These are phyloP conservation scores for Setipinna tenuifilis DNA, from an alignment of 2,797 vertebrate species.

Conservation along the genomic window DNA sequence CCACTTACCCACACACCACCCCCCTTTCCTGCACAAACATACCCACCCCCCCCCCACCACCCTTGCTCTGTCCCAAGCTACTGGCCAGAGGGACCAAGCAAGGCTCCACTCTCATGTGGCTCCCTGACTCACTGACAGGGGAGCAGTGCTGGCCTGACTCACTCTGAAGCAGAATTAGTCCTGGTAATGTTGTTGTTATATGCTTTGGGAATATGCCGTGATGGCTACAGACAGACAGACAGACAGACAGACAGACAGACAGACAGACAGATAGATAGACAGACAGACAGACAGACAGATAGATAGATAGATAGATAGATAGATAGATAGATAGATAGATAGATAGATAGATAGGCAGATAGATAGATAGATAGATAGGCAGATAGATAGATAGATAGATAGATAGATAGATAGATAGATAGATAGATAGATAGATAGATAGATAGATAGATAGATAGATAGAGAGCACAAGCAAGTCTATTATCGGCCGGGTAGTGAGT, in stretches of 20 bases:
- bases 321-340: too few relatives aligned
- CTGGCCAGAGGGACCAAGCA: neutral
- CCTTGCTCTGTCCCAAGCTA: neutral
- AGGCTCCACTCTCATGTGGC: neutral
- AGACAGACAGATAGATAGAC: too few relatives aligned
- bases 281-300: too few relatives aligned
- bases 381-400: constrained; percentile 9
- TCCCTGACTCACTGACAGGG: neutral
- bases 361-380: neutral
- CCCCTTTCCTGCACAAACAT: too few relatives aligned
- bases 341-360: too few relatives aligned
- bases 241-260: too few relatives aligned
- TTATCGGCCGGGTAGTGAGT: too few relatives aligned
- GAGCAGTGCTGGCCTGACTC: neutral
- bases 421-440: constrained; percentile 2
- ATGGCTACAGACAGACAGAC: neutral
- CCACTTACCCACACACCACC: neutral
- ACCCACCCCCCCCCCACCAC: neutral
- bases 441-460: neutral
- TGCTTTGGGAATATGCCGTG: neutral
- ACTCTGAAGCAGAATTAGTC: neutral
- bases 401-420: neutral
- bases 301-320: too few relatives aligned
- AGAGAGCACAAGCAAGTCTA: too few relatives aligned
- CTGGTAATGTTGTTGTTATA: neutral